phyloP scores from a whole-genome alignment of 1,140 invertebrate genomes.

The Trichonephila clavata region DNA sequence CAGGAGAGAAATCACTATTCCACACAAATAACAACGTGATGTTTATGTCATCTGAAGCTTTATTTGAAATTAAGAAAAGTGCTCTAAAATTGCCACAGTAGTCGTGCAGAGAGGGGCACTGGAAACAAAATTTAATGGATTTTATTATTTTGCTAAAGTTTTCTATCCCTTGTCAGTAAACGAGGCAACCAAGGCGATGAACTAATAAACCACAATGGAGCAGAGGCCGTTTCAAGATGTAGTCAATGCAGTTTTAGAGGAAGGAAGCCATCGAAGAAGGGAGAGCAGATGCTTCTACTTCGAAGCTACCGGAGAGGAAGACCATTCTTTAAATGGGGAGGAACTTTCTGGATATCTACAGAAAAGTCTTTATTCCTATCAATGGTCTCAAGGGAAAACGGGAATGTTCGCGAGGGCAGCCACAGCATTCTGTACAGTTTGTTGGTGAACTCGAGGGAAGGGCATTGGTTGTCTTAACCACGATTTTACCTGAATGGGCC shows the following conservation, averaged over 20 bases:
- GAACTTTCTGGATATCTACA: background rate
- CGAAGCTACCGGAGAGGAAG: background rate
- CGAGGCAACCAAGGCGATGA: background rate
- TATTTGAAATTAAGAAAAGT: too few species aligned
- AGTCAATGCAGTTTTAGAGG: background rate
- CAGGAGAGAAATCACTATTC: too few species aligned
- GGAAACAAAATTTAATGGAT: too few species aligned
- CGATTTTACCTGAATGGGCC: background rate
- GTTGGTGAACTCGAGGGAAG: background rate
- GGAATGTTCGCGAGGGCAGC: background rate
- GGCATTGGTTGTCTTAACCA: background rate
- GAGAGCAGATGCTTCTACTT: background rate
- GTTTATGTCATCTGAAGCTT: too few species aligned
- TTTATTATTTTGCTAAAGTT: too few species aligned
- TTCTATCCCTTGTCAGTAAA: too few species aligned
- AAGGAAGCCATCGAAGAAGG: background rate
- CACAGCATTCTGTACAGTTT: background rate
- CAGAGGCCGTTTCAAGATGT: background rate
- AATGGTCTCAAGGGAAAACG: background rate
- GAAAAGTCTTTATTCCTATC: conserved; percentile 15
- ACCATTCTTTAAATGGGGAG: conserved; percentile 18
- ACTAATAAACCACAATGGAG: background rate
- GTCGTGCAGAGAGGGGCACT: too few species aligned
- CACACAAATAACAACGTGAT: too few species aligned
- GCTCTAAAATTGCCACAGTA: too few species aligned